Percentiles rank a stretch among this genome's conserved stretches.
Evolutionary conservation across 2,113 vertebrate species (phyloP).

Genomic region (Scalopus aquaticus): DNA sequence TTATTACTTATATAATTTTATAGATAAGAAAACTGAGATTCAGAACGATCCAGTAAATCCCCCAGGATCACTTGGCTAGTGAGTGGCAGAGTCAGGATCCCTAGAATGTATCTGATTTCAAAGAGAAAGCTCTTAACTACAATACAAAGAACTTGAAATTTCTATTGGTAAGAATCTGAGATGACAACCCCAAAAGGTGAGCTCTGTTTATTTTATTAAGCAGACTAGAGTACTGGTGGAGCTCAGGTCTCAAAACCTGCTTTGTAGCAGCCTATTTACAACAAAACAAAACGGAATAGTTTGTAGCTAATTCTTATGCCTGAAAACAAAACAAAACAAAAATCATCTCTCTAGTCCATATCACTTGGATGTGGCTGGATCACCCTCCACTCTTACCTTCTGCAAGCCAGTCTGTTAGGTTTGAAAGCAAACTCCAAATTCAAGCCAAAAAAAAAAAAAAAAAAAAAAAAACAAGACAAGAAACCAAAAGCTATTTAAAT

Average conservation of each 20-base stretch:
- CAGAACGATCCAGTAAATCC: constrained; percentile 20
- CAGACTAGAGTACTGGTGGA: not conserved
- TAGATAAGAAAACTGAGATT: not conserved
- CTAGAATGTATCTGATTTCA: not conserved
- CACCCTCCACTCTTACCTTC: not conserved
- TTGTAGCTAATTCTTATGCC: not conserved
- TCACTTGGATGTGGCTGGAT: not conserved
- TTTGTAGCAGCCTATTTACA: not conserved
- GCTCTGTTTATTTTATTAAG: not conserved
- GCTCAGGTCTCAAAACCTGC: not conserved
- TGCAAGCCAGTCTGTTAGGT: not conserved
- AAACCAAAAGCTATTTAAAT: not conserved
- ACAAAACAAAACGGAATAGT: not conserved
- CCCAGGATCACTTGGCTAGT: not conserved
- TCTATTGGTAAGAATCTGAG: not conserved
- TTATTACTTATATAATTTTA: constrained; percentile 7
- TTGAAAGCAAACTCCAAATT: not conserved
- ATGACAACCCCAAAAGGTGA: not conserved
- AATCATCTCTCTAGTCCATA: accelerated
- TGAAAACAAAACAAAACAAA: not conserved
- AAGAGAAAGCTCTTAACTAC: constrained; percentile 19
- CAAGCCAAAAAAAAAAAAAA: not conserved
- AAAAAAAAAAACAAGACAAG: too few species aligned
- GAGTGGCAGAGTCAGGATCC: not conserved
- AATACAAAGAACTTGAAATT: constrained; percentile 13